phyloP scores from a whole-genome alignment of 2,797 vertebrate genomes.

The Chelmon rostratus region DNA sequence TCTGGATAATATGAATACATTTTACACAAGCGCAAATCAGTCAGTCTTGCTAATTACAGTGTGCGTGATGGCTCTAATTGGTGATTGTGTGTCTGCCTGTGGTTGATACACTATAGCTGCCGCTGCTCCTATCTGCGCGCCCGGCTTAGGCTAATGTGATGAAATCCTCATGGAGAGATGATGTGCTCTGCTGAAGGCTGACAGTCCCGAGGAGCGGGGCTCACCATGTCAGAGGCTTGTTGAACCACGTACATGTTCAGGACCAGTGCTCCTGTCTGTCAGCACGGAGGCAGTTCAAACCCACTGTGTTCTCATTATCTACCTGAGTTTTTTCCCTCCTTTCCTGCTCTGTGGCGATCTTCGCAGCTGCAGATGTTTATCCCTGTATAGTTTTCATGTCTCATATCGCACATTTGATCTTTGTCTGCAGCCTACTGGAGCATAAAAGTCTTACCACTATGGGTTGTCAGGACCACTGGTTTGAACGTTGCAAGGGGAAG shows the following conservation, averaged over 20 bases:
- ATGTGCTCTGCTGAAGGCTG: constrained; percentile 77
- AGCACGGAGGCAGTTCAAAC: constrained; percentile 56
- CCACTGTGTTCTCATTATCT: constrained; percentile 77
- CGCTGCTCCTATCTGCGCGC: constrained; percentile 54
- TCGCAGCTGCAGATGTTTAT: constrained; percentile 61
- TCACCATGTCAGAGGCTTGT: constrained; percentile 73
- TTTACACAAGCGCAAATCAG: constrained; percentile 82
- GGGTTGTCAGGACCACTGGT: constrained; percentile 44
- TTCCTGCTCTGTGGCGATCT: constrained; percentile 32
- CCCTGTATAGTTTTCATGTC: constrained; percentile 66
- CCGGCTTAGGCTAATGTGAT: constrained; percentile 76
- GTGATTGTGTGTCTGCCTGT: constrained; percentile 66
- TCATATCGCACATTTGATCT: constrained; percentile 74
- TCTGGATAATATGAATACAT: constrained; percentile 82
- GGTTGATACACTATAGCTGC: constrained; percentile 50
- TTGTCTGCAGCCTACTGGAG: constrained; percentile 59
- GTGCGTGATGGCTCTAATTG: constrained; percentile 79
- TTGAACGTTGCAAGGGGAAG: constrained; percentile 28
- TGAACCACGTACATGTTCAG: constrained; percentile 77
- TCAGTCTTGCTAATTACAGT: constrained; percentile 81
- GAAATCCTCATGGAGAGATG: constrained; percentile 78
- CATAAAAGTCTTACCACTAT: constrained; percentile 58
- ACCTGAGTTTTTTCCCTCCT: constrained; percentile 34
- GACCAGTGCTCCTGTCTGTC: constrained; percentile 75
- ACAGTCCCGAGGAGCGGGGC: constrained; percentile 69